phyloP scores from a whole-genome alignment of 1,140 invertebrate genomes.

The Hydropsyche tenuis region DNA sequence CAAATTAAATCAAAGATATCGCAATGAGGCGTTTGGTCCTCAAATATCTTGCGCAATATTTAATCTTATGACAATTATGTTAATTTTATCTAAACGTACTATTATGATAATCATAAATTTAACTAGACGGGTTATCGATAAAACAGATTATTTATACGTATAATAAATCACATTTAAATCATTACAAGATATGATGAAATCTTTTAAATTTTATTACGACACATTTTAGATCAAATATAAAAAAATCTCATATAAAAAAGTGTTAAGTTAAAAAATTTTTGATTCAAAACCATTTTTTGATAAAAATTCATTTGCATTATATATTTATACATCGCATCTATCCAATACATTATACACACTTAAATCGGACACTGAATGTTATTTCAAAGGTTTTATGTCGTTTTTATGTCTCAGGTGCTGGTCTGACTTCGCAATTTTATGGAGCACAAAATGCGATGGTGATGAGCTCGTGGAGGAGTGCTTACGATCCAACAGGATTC shows the following conservation, averaged over 20 bases:
- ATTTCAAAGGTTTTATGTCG: constrained; percentile 1
- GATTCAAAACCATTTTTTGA: too few species aligned
- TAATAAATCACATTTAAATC: not conserved
- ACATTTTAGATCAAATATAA: not conserved
- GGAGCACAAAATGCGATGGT: constrained; percentile 72
- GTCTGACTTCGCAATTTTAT: constrained; percentile 66
- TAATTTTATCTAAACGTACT: not conserved
- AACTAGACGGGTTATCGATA: not conserved
- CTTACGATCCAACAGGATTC: constrained; percentile 76
- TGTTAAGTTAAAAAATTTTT: too few species aligned
- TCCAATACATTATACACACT: too few species aligned
- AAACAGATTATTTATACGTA: not conserved
- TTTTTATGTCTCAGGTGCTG: constrained; percentile 53
- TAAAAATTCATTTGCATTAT: too few species aligned
- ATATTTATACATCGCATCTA: too few species aligned
- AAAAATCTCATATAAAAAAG: too few species aligned
- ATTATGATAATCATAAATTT: not conserved
- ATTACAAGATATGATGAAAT: not conserved
- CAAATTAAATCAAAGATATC: not conserved
- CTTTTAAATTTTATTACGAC: not conserved
- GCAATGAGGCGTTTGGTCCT: too few species aligned
- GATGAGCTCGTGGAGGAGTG: constrained; percentile 78
- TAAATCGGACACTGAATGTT: not conserved
- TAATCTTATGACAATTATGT: not conserved
- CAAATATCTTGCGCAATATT: not conserved